These are phyloP conservation scores for Euwallacea fornicatus DNA, from an alignment of 1,140 invertebrate species.

Conservation along the genomic window DNA sequence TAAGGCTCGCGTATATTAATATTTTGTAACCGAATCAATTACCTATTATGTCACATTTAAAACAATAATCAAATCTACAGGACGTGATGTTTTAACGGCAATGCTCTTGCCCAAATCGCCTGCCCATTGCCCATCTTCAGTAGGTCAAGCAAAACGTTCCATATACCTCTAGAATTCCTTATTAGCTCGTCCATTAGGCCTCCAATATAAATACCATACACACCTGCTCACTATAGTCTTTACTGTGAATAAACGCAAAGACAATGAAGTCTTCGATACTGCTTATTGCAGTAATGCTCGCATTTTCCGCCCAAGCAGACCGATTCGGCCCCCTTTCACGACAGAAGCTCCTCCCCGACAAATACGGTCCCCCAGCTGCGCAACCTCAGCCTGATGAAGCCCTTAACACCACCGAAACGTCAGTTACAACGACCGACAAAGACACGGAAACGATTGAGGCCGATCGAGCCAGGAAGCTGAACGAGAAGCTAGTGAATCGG, in stretches of 20 bases:
- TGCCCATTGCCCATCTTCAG: no score
- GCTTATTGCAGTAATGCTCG: no score
- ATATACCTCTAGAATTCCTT: not conserved
- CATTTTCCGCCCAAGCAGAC: no score
- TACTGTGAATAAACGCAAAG: no score
- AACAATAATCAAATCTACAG: no score
- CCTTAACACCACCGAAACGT: conserved; percentile 17
- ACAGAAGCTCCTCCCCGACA: not conserved
- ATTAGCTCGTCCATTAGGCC: not conserved
- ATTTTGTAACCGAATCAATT: no score
- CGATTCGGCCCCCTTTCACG: not conserved
- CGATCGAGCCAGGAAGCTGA: conserved; percentile 33
- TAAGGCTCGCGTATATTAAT: no score
- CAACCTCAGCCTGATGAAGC: conserved; percentile 21
- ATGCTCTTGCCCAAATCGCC: not conserved
- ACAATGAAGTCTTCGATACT: no score
- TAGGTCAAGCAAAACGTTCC: no score
- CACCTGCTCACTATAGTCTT: no score
- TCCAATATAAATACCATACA: no score
- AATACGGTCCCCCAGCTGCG: conserved; percentile 40
- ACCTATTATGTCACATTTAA: no score
- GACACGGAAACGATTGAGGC: conserved; percentile 38
- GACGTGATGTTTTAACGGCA: not conserved
- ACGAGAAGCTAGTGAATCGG: conserved; percentile 19
- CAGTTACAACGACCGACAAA: conserved; percentile 34